Base-by-base conservation (phyloP, 1,140 invertebrate genomes). In the Papilio polyxenes region DNA sequence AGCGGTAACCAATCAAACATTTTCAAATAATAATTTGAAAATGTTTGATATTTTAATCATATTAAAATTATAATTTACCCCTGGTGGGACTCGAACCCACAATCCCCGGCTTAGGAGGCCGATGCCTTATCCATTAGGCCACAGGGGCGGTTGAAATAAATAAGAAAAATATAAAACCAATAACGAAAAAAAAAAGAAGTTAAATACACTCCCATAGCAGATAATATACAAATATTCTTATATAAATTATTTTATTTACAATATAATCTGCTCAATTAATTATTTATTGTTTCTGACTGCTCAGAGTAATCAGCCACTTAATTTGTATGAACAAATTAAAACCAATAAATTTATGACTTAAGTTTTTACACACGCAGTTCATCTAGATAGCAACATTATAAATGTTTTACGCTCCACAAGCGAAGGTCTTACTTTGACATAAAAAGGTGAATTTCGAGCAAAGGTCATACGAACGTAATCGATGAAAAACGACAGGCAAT, bases 401-500 rank as follows among this genome's bases (percentile, higher is more conserved):
- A 80, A 65, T 80, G 7, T 69, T 80, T 80, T 59, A 80, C 78
- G 56, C 78, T 44, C 37, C 17, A 48, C 23, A 80, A 20, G 13
- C 62, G n/a, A 49, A 80, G 78, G 78, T 80, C 56, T 49, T 40
- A 20, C 59, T 69, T 80, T 80, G 78, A 80, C 62, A 49, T 80
- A 69, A 80, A 79, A 80, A 69, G 78, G 59, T 80, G 59, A 80
- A 80, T 80, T 80, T 69, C 78, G 78, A 48, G 37, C 78, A 80
- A 80, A 80, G 78, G 78, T 80, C 78, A 80, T 44, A 13, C 40
- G 59, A 69, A 23, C 62, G 78, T 49, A 80, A 80, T 80, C 78
- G 78, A 80, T 80, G 78, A 65, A 44, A 62, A 44, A 80, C 78
- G 78, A 80, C 78, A 80, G 78, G 78, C 78, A 62, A 80, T 80